Evolutionary conservation across 2,888 invertebrate species (phyloP), one percentile per base, ranked within the genome.

Genomic region (Himalopsyche japonica): DNA sequence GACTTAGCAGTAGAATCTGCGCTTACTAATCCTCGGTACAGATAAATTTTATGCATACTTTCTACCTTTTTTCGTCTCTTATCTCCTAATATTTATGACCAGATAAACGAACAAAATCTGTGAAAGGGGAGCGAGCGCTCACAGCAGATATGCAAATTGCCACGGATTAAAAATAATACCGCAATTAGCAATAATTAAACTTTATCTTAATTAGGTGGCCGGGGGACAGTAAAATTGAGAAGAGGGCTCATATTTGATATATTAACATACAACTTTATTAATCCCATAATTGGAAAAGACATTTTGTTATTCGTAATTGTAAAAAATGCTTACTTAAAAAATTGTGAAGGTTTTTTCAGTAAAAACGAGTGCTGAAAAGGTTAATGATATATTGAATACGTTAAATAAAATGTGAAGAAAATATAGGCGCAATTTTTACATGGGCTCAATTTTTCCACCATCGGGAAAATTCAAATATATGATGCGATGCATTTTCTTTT

Each of bases 181-280:
- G 83, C 87, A 87, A 87, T 87, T 87, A 87, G 87, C 86, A 82
- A 86, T 87, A 86, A 85, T 87, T 87, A 87, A 87, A 87, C 85
- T 86, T 87, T 87, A 87, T 87, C 87, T 87, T 87, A 87, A 87
- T 86, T 87, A 86, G 83, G 77, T 86, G 82, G 70, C 37, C 43
- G 64, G 70, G 37, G 18, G 43, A 34, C 76, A 64, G 7, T 20
- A 57, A 57, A 57, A 57, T 1, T 20, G 8, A 57, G 24, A 70
- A 80, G 79, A 76, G 81, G 43, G 82, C 15, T 79, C 57, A 83
- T 83, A 83, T 83, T 77, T 83, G 15, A 24, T 27, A 82, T 81
- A 80, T 48, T 83, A 8, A 24, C 20, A 82, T 81, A 80, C 34
- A 82, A 77, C 84, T 86, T 81, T 48, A 77, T 70, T 81, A 64